Percentiles rank a stretch among this genome's conserved stretches.
Evolutionary conservation across 2,888 invertebrate genomes (phyloP).

Genomic region (Papilio protenor): DNA sequence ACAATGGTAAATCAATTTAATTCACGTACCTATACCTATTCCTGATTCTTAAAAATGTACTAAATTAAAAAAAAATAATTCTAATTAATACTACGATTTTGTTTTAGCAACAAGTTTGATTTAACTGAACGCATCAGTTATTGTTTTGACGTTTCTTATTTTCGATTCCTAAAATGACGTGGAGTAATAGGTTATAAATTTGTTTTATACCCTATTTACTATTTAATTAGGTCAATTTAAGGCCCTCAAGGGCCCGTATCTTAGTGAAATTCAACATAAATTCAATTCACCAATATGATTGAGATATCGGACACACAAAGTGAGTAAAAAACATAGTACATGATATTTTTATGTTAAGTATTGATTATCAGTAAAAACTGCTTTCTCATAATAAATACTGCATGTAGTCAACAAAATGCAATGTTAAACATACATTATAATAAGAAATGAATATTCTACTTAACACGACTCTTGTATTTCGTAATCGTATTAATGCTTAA

Average conservation of each 20-base stretch:
- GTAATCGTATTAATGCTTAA: too few relatives aligned
- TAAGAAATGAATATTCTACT: neutral
- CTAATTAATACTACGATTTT: neutral
- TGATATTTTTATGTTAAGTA: neutral
- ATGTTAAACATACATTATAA: neutral
- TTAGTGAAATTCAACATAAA: slow-evolving; percentile 40
- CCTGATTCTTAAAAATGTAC: neutral
- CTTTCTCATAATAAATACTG: neutral
- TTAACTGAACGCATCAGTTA: slow-evolving; percentile 27
- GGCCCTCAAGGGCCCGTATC: slow-evolving; percentile 45
- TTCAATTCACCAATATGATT: slow-evolving; percentile 85
- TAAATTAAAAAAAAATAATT: neutral
- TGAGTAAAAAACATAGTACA: slow-evolving; percentile 74
- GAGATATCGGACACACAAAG: slow-evolving; percentile 94
- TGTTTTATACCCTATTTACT: slow-evolving; percentile 63
- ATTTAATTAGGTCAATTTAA: slow-evolving; percentile 55
- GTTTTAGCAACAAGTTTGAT: neutral
- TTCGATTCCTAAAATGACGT: slow-evolving; percentile 72
- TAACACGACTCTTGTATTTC: neutral
- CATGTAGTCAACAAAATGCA: neutral
- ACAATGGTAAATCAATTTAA: neutral
- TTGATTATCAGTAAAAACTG: neutral
- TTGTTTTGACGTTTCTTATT: slow-evolving; percentile 50
- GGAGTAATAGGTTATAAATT: slow-evolving; percentile 70
- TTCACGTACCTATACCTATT: neutral